These are phyloP conservation scores for Rugalucina vietnamica DNA, from an alignment of 2,888 invertebrate species.

Conservation along the genomic window DNA sequence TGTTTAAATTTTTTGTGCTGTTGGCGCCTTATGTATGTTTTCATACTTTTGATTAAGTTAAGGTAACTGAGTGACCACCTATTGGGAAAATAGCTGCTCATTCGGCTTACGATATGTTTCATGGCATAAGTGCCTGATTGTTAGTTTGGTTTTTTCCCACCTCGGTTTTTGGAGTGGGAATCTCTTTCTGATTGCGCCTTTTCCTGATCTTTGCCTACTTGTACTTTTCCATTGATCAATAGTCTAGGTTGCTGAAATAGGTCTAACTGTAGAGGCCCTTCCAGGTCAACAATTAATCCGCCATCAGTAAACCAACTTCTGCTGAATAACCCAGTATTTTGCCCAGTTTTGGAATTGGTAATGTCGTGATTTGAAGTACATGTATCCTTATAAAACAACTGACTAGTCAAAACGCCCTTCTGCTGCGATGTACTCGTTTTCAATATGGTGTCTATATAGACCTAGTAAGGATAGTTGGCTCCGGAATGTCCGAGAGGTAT, in stretches of 20 bases:
- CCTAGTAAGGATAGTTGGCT: slow-evolving; percentile 7
- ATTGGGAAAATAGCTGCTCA: no score
- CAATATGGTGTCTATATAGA: neutral
- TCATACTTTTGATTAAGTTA: no score
- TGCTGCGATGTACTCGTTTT: neutral
- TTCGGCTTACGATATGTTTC: no score
- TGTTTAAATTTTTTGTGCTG: no score
- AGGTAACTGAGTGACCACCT: no score
- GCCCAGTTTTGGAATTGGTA: slow-evolving; percentile 32
- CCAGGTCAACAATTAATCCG: slow-evolving; percentile 42
- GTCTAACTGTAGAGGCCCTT: slow-evolving; percentile 43
- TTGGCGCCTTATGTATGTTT: no score
- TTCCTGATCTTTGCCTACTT: no score
- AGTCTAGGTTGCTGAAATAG: slow-evolving; percentile 37
- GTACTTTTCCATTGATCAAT: slow-evolving; percentile 39
- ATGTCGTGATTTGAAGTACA: neutral
- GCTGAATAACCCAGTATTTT: slow-evolving; percentile 27
- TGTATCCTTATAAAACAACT: neutral
- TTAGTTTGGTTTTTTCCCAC: no score
- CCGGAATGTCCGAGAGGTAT: slow-evolving; percentile 17
- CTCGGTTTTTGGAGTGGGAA: no score
- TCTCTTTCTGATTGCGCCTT: no score
- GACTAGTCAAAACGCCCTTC: neutral
- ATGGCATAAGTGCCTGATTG: no score
- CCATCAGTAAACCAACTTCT: slow-evolving; percentile 17